phyloP scores from a whole-genome alignment of 2,888 invertebrate species.

The Leucophenga maculata region DNA sequence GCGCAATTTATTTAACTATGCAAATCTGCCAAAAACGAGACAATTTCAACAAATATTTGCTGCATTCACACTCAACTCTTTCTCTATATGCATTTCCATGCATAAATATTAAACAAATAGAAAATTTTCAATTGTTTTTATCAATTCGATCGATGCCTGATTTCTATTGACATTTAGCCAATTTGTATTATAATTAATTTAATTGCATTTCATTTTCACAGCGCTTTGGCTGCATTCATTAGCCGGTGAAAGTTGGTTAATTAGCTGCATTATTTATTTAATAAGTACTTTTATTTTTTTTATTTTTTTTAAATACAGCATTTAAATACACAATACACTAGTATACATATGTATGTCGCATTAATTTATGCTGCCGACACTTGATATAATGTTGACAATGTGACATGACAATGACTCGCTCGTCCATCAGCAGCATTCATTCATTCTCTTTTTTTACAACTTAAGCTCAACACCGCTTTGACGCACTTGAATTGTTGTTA shows the following conservation, averaged over 20 bases:
- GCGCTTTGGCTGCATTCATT: neutral
- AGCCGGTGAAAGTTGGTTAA: conserved; percentile 37
- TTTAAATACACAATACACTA: too few relatives aligned
- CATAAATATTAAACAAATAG: neutral
- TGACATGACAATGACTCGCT: too few relatives aligned
- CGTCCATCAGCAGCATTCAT: neutral
- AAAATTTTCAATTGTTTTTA: conserved; percentile 43
- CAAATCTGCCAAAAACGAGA: conserved; percentile 34
- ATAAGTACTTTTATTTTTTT: conserved; percentile 12
- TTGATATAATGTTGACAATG: neutral
- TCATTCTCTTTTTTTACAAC: neutral
- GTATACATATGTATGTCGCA: neutral
- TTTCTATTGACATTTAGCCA: conserved; percentile 23
- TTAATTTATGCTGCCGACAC: neutral
- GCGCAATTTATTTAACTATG: conserved; percentile 41
- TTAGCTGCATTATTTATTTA: conserved; percentile 41
- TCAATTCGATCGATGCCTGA: conserved; percentile 27
- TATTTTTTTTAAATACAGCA: too few relatives aligned
- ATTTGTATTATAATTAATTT: conserved; percentile 34
- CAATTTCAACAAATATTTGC: conserved; percentile 16
- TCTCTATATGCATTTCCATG: too few relatives aligned
- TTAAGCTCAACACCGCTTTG: conserved; percentile 6
- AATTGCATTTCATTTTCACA: conserved; percentile 39
- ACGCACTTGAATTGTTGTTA: conserved; percentile 2
- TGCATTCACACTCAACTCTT: neutral